Conservation (phyloP, 2,113 vertebrate species). For the Herpailurus yagouaroundi region DNA sequence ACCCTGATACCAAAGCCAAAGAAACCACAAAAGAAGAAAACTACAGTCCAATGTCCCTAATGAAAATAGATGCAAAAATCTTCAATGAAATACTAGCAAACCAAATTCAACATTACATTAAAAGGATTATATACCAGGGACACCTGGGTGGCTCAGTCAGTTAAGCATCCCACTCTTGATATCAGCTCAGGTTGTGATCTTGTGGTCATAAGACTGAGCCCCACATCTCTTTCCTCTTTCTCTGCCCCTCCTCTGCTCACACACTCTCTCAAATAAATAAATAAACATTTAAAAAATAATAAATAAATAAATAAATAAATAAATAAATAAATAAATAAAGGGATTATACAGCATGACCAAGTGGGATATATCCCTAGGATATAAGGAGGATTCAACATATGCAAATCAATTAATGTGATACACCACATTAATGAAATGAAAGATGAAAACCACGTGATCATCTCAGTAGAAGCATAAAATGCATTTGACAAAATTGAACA, state of each 20-base stretch:
- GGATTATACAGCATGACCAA: background rate
- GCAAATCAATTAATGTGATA: background rate
- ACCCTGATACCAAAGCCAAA: background rate
- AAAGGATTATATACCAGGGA: background rate
- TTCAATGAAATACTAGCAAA: background rate
- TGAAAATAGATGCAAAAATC: background rate
- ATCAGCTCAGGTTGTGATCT: too few relatives aligned
- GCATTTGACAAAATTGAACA: background rate
- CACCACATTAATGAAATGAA: background rate
- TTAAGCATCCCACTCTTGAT: too few relatives aligned
- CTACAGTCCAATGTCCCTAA: background rate
- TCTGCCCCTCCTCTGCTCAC: too few relatives aligned
- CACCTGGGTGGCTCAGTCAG: too few relatives aligned
- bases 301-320: background rate
- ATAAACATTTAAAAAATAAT: too few relatives aligned
- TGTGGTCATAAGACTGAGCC: rapidly evolving
- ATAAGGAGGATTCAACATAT: background rate
- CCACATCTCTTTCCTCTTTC: too few relatives aligned
- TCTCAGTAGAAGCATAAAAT: background rate
- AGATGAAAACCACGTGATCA: background rate
- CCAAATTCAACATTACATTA: background rate
- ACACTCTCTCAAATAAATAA: too few relatives aligned
- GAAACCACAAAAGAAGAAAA: background rate
- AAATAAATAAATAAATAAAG: background rate
- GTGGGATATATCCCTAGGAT: background rate